Evolutionary conservation across 2,888 invertebrate species (phyloP).

Genomic region (Heliconius hortense): DNA sequence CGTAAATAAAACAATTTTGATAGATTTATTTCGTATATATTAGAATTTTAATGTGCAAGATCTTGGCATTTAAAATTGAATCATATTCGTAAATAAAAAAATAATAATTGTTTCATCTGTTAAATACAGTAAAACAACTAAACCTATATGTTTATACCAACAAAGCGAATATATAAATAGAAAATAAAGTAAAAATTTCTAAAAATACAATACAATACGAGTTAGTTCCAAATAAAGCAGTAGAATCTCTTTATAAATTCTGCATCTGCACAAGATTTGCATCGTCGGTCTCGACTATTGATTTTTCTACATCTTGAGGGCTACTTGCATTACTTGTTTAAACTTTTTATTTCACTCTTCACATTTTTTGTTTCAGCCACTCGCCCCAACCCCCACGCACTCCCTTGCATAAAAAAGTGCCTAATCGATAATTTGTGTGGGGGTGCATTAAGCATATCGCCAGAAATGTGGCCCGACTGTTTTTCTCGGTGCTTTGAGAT

Average conservation of each 20-base stretch:
- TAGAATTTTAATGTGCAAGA: neutral
- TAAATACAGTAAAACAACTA: too few relatives aligned
- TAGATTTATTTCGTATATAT: conserved; percentile 6
- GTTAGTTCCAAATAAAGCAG: conserved; percentile 65
- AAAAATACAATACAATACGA: conserved; percentile 55
- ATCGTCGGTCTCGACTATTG: conserved; percentile 77
- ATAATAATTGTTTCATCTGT: too few relatives aligned
- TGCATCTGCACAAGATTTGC: conserved; percentile 76
- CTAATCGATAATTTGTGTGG: conserved; percentile 83
- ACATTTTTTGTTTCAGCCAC: conserved; percentile 82
- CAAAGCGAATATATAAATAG: neutral
- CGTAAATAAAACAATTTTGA: conserved; percentile 3
- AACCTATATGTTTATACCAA: neutral
- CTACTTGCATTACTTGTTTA: conserved; percentile 79
- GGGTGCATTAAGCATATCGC: conserved; percentile 82
- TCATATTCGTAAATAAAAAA: neutral
- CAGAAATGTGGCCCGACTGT: conserved; percentile 69
- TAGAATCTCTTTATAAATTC: conserved; percentile 62
- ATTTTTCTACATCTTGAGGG: conserved; percentile 78
- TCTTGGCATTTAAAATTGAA: conserved; percentile 4
- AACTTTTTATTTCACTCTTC: conserved; percentile 82
- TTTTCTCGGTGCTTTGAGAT: conserved; percentile 78
- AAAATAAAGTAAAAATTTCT: neutral
- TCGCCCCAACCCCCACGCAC: conserved; percentile 77
- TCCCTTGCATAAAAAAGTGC: conserved; percentile 83